These are phyloP conservation scores for Phalacrocorax brasilianus DNA, from an alignment of 2,113 vertebrate species.

Conservation along the genomic window DNA sequence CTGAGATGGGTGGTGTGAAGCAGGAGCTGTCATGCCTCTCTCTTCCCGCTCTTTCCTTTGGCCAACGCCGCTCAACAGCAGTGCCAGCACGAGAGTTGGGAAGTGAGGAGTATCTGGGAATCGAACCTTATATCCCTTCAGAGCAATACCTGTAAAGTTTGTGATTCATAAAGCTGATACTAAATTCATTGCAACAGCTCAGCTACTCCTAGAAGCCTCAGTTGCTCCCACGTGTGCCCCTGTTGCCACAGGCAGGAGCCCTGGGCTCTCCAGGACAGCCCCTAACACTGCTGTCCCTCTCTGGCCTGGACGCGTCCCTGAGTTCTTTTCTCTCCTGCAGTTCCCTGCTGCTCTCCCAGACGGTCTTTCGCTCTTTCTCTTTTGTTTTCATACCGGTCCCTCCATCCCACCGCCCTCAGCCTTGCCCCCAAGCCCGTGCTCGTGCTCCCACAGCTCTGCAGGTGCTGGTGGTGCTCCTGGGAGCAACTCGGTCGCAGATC, in stretches of 20 bases:
- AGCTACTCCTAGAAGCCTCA: neutral
- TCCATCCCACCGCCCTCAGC: neutral
- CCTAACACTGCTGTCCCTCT: neutral
- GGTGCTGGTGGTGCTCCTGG: neutral
- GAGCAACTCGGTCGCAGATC: neutral
- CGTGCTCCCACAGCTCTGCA: neutral
- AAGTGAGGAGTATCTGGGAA: neutral
- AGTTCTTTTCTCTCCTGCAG: neutral
- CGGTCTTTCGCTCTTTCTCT: neutral
- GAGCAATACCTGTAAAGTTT: neutral
- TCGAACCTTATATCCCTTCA: neutral
- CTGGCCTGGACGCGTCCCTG: too few relatives aligned
- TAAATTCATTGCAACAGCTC: neutral
- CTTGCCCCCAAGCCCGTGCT: neutral
- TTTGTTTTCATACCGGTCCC: neutral
- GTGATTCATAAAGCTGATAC: neutral
- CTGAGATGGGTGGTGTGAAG: neutral
- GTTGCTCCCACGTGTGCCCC: neutral
- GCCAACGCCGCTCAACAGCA: fast-evolving
- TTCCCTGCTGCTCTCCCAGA: neutral
- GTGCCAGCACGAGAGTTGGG: neutral
- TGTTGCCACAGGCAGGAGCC: neutral
- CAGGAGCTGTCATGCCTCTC: fast-evolving
- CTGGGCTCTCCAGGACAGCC: neutral
- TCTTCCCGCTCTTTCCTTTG: neutral